These are phyloP conservation scores for Halesus radiatus DNA, from an alignment of 1,140 invertebrate species.

Conservation along the genomic window DNA sequence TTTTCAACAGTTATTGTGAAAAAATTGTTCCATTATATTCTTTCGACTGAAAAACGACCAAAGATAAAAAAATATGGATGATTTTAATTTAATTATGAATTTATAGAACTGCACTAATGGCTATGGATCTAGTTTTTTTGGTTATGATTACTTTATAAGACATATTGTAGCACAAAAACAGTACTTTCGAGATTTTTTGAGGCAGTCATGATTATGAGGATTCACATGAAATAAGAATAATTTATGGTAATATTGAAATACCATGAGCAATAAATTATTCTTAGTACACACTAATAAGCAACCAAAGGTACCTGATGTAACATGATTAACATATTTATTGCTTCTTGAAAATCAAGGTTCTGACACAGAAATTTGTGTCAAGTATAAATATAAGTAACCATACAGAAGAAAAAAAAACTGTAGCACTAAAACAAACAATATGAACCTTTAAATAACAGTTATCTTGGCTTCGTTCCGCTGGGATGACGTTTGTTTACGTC, in stretches of 20 bases:
- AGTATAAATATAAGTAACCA: background rate
- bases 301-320: background rate
- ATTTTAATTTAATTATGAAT: too few species aligned
- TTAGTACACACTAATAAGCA: slow-evolving; percentile 6
- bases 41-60: too few species aligned
- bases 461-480: slow-evolving; percentile 6
- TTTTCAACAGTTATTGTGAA: too few species aligned
- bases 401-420: background rate
- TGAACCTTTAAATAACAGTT: slow-evolving; percentile 32
- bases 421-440: slow-evolving; percentile 18
- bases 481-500: slow-evolving; percentile 41
- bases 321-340: background rate
- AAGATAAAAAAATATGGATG: too few species aligned
- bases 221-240: background rate
- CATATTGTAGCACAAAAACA: too few species aligned
- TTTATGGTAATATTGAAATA: background rate
- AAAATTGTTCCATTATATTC: too few species aligned
- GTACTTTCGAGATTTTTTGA: too few species aligned
- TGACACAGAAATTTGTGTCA: slow-evolving; percentile 3
- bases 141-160: too few species aligned
- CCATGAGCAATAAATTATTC: background rate
- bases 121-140: too few species aligned
- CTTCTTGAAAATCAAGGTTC: slow-evolving; percentile 8
- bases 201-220: background rate
- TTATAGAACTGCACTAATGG: too few species aligned